These are phyloP conservation scores for Xanthia togata DNA, from an alignment of 2,888 invertebrate species.

Conservation along the genomic window DNA sequence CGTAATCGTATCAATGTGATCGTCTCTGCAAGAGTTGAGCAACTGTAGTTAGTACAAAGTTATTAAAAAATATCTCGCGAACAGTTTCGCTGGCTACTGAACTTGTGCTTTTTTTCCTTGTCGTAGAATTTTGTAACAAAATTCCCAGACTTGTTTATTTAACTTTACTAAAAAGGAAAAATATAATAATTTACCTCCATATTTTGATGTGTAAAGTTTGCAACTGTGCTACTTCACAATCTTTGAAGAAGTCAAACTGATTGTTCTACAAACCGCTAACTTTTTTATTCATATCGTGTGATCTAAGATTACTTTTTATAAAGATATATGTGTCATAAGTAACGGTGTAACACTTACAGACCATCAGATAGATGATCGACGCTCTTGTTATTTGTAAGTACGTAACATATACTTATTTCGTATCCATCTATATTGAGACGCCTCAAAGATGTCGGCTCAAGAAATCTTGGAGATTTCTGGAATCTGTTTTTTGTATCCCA, in stretches of 20 bases:
- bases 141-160: constrained; percentile 11
- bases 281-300: constrained; percentile 16
- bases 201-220: constrained; percentile 11
- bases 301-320: constrained; percentile 12
- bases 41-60: constrained; percentile 17
- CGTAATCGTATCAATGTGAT: constrained; percentile 91
- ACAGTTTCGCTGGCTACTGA: constrained; percentile 25
- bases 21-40: constrained; percentile 78
- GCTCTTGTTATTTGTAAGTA: constrained; percentile 91
- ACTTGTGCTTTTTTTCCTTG: constrained; percentile 19
- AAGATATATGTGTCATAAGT: constrained; percentile 8
- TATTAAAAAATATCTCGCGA: constrained; percentile 4
- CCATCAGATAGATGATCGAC: constrained; percentile 91
- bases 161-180: constrained; percentile 10
- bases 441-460: constrained; percentile 77
- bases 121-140: constrained; percentile 19
- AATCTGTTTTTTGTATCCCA: constrained; percentile 76
- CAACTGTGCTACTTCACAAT: constrained; percentile 13
- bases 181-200: neutral
- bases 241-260: neutral
- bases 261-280: constrained; percentile 11
- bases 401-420: constrained; percentile 89
- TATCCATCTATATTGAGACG: constrained; percentile 86
- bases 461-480: constrained; percentile 64
- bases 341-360: constrained; percentile 81